Evolutionary conservation across 2,888 invertebrate species (phyloP).

Genomic region (Dinocampus coccinellae): DNA sequence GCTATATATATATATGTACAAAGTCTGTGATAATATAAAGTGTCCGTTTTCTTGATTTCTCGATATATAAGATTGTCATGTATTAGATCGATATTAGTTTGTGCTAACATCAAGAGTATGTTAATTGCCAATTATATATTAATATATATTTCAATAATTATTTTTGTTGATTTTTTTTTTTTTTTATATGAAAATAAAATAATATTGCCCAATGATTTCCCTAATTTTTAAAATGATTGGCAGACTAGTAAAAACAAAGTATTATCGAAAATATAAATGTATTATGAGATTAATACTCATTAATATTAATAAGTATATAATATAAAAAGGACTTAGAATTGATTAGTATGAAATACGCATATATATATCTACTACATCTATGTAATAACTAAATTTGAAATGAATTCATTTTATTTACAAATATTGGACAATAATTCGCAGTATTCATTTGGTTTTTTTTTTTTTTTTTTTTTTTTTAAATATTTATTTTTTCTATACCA

Average conservation of each 20-base stretch:
- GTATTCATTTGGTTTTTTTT: too few species aligned
- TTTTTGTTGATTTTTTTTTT: background rate
- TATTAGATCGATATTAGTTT: background rate
- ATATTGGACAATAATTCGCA: background rate
- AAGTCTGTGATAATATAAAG: slow-evolving; percentile 1
- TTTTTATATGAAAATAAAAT: background rate
- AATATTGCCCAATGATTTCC: background rate
- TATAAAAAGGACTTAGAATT: too few species aligned
- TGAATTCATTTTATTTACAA: background rate
- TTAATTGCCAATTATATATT: background rate
- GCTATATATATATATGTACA: background rate
- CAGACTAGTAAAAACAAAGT: too few species aligned
- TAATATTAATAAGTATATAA: background rate
- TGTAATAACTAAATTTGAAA: background rate
- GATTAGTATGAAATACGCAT: background rate
- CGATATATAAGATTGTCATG: background rate
- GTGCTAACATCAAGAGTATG: background rate
- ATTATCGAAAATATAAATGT: too few species aligned
- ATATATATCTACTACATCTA: background rate
- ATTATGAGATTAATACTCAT: background rate
- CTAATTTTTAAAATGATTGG: background rate
- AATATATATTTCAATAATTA: background rate
- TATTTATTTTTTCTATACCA: background rate
- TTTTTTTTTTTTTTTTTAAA: background rate
- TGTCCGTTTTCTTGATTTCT: background rate